Conservation (phyloP, 2,113 vertebrate species). For the Charadrius vociferus region DNA sequence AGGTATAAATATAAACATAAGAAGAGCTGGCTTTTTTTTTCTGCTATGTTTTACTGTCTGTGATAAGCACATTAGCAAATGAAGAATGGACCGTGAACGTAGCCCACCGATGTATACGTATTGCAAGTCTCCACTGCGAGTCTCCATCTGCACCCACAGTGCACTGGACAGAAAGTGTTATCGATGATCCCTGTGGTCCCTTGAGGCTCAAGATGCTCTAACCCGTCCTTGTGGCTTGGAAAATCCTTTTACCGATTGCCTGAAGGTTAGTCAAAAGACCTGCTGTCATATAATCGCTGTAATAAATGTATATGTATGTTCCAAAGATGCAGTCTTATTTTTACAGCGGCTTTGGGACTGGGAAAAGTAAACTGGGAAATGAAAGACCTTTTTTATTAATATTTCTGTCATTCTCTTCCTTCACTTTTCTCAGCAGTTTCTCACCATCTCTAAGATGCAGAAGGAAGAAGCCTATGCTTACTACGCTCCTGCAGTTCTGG, state of each 20-base stretch:
- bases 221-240: neutral
- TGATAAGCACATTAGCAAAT: neutral
- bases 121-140: neutral
- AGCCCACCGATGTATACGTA: rapidly evolving
- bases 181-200: neutral
- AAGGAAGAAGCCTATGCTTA: neutral
- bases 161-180: neutral
- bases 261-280: neutral
- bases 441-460: neutral
- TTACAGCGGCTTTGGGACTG: neutral
- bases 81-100: neutral
- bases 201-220: neutral
- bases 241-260: neutral
- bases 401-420: neutral
- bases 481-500: neutral
- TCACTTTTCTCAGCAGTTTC: neutral
- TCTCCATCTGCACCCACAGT: neutral
- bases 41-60: neutral
- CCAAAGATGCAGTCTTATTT: neutral
- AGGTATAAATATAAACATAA: neutral
- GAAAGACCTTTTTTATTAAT: neutral
- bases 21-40: neutral
- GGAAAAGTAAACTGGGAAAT: neutral
- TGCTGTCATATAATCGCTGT: neutral
- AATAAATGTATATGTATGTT: neutral